Evolutionary conservation across 2,797 vertebrate genomes (phyloP), one percentile per base, ranked within the genome.

Genomic region (Gadopsis marmoratus): DNA sequence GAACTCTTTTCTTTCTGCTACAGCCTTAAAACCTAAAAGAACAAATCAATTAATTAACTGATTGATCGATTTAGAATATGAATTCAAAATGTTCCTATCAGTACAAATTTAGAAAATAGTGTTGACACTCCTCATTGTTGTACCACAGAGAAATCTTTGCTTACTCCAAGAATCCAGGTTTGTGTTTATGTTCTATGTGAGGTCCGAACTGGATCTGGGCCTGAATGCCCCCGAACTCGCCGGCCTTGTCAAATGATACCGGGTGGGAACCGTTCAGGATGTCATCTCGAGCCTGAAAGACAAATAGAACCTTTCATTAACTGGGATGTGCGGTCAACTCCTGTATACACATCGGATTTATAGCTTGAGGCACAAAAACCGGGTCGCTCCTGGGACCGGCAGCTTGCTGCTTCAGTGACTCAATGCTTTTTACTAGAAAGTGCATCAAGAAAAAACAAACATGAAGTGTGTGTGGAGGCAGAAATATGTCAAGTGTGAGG

Each of bases 191-290:
- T 61, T 99, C 98, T 81, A 99, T 96, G 19, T 99, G 96, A 84
- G 98, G 97, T 89, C 98, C 98, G 71, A 99, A 99, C 91, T 99
- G 98, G 94, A 99, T 99, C 94, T 99, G 98, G 48, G 97, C 97
- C 95, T 99, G 98, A 88, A 99, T 99, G 63, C 97, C 98, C 82
- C 95, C 97, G 39, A 99, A 99, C 92, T 99, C 97, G 2, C 98
- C 97, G 17, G 97, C 98, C 90, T 99, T 99, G 86, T 99, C 98
- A 45, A 99, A 99, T 43, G 98, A 99, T 4, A 99, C 98, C 0
- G 98, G 98, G 83, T 99, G 98, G 72, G 98, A 99, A 31, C 98
- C 98, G 0, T 99, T 99, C 14, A 99, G 92, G 91, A 99, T 99
- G 88, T 99, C 98, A 84, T 99, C 98, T 64, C 98, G 96, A 72